phyloP scores from a whole-genome alignment of 2,888 invertebrate species.

The Listrodromus nycthemerus region DNA sequence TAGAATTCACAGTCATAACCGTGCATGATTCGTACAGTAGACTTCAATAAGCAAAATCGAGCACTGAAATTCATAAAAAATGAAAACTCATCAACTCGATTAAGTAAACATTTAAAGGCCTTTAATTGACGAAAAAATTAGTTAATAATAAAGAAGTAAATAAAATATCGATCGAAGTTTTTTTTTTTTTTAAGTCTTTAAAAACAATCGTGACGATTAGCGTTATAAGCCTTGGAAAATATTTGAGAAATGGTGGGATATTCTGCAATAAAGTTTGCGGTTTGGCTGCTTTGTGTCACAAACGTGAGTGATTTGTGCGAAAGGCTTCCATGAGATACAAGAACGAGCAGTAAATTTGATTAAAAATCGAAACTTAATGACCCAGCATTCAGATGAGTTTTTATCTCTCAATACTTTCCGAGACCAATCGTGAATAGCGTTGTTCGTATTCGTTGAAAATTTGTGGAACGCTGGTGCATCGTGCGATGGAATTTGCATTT shows the following conservation, averaged over 20 bases:
- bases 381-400: too few species aligned
- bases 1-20: too few species aligned
- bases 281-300: neutral
- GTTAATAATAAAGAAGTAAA: neutral
- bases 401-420: too few species aligned
- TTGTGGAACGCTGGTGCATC: neutral
- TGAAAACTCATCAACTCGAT: neutral
- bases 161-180: neutral
- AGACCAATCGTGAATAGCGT: too few species aligned
- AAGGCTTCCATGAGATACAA: too few species aligned
- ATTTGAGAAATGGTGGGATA: neutral
- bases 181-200: neutral
- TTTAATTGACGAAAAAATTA: neutral
- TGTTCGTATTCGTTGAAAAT: neutral
- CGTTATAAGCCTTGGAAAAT: too few species aligned
- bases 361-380: too few species aligned
- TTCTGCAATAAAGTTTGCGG: conserved; percentile 2
- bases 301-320: conserved; percentile 23
- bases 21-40: too few species aligned
- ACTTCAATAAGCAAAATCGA: neutral
- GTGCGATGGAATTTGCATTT: conserved; percentile 12
- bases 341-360: too few species aligned
- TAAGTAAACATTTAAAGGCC: neutral
- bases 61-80: too few species aligned
- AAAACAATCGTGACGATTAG: neutral